phyloP scores from a whole-genome alignment of 2,888 invertebrate species.

The Pelosia muscerda region DNA sequence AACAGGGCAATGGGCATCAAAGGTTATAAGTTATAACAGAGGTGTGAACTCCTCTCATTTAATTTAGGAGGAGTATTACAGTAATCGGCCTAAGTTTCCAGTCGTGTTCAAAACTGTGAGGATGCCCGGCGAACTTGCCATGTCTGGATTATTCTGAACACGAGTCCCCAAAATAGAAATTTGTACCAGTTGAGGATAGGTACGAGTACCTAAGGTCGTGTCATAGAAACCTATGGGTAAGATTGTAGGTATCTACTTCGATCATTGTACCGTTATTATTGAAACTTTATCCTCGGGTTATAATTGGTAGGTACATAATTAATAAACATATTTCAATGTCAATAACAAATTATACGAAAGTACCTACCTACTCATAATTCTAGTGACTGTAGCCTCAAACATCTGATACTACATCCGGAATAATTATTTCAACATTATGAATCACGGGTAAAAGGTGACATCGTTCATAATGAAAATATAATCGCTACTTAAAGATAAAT shows the following conservation, averaged over 20 bases:
- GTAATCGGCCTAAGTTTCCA: background rate
- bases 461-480: conserved; percentile 25
- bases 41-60: background rate
- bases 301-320: background rate
- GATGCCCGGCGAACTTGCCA: background rate
- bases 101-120: background rate
- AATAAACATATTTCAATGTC: conserved; percentile 4
- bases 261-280: background rate
- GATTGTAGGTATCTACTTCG: too few relatives aligned
- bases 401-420: conserved; percentile 37
- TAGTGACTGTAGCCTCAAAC: conserved; percentile 28
- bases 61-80: background rate
- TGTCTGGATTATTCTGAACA: background rate
- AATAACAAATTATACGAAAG: background rate
- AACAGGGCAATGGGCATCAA: background rate
- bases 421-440: conserved; percentile 33
- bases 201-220: too few relatives aligned
- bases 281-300: background rate
- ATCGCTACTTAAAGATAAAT: conserved; percentile 15
- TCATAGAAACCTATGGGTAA: too few relatives aligned
- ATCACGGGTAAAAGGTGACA: conserved; percentile 38
- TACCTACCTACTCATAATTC: background rate
- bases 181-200: background rate
- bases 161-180: too few relatives aligned
- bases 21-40: background rate